Evolutionary conservation across 1,140 invertebrate genomes (phyloP).

Genomic region (Euwallacea similis): DNA sequence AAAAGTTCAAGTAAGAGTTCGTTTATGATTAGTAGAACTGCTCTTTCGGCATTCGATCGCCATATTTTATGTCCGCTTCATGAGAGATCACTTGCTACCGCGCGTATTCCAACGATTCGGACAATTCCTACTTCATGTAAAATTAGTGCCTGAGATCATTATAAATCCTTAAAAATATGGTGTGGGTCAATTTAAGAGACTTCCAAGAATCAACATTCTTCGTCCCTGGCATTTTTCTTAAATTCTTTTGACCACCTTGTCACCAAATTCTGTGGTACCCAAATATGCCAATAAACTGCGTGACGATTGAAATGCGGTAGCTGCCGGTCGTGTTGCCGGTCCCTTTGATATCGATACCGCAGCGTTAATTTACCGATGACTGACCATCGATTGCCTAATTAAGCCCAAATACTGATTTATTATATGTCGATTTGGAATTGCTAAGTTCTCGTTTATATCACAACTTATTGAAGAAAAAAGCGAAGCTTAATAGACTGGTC

Average conservation of each 20-base stretch:
- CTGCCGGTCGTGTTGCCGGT: conserved; percentile 8
- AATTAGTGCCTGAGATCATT: neutral
- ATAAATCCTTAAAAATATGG: neutral
- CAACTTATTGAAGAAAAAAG: too few relatives aligned
- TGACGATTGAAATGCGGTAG: conserved; percentile 15
- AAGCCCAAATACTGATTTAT: neutral
- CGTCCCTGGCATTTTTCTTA: conserved; percentile 1
- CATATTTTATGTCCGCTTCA: neutral
- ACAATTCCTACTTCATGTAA: too few relatives aligned
- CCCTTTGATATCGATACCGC: conserved; percentile 6
- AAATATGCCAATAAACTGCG: conserved; percentile 18
- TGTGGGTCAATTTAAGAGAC: neutral
- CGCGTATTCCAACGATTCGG: too few relatives aligned
- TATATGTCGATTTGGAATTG: too few relatives aligned
- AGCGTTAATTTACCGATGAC: conserved; percentile 9
- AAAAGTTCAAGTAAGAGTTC: conserved; percentile 6
- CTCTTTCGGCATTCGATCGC: neutral
- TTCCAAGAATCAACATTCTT: neutral
- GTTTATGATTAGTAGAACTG: conserved; percentile 2
- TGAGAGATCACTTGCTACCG: too few relatives aligned
- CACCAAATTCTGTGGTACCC: conserved; percentile 6
- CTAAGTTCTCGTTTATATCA: too few relatives aligned
- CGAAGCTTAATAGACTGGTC: too few relatives aligned
- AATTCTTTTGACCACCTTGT: conserved; percentile 6
- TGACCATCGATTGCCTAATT: conserved; percentile 12